phyloP scores from a whole-genome alignment of 2,113 vertebrate genomes.

The Gobiocypris rarus region DNA sequence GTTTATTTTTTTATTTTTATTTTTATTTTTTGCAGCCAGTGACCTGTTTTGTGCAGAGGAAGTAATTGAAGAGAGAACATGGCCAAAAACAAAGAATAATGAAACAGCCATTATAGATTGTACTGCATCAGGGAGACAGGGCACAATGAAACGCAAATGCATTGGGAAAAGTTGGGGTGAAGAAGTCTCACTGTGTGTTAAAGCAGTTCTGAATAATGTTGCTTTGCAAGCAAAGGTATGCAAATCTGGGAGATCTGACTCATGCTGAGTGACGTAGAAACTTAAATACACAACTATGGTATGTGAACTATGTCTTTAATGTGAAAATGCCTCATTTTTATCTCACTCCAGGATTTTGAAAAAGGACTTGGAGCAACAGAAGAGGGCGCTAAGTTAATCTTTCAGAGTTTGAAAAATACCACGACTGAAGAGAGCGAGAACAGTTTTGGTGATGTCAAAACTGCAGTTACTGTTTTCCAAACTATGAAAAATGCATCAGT shows the following conservation, averaged over 20 bases:
- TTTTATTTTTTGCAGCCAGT: constrained; percentile 29
- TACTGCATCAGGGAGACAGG: background rate
- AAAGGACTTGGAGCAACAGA: constrained; percentile 67
- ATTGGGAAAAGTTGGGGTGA: fast-evolving
- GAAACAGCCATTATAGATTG: constrained; percentile 58
- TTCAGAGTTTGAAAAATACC: constrained; percentile 64
- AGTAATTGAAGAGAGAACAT: background rate
- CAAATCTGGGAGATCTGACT: background rate
- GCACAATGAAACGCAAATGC: constrained; percentile 64
- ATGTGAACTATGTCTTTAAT: background rate
- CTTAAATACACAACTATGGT: background rate
- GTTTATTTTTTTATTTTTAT: background rate
- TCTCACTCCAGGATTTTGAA: constrained; percentile 61
- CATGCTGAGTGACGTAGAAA: background rate
- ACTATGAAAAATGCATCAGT: constrained; percentile 47
- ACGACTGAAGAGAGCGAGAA: background rate
- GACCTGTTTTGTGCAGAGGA: constrained; percentile 30
- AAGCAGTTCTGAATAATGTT: constrained; percentile 46
- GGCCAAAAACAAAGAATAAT: constrained; percentile 66
- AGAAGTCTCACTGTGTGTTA: constrained; percentile 54
- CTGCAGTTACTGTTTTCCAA: constrained; percentile 61
- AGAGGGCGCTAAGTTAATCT: constrained; percentile 57
- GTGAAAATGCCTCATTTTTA: background rate
- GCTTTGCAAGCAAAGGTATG: constrained; percentile 58
- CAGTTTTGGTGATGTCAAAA: constrained; percentile 55